phyloP scores from a whole-genome alignment of 2,113 vertebrate genomes.

The Dicentrarchus labrax region DNA sequence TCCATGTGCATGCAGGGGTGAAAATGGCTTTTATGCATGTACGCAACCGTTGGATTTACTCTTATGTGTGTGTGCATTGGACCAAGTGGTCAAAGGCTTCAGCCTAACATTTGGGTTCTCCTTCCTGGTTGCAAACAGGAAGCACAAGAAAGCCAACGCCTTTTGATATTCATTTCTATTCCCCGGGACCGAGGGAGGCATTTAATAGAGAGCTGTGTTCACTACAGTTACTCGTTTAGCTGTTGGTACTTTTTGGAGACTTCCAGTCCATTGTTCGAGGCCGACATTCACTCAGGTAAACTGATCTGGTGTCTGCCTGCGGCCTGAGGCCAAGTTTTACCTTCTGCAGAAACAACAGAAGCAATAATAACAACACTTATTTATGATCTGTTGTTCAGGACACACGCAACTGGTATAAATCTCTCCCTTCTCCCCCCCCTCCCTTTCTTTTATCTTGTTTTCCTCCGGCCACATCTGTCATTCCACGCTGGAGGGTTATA shows the following conservation, averaged over 20 bases:
- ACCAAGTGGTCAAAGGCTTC: neutral
- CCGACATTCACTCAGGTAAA: conserved; percentile 47
- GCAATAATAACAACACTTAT: conserved; percentile 52
- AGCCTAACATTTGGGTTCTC: conserved; percentile 28
- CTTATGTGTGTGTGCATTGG: neutral
- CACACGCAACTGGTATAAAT: conserved; percentile 52
- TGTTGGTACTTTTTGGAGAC: neutral
- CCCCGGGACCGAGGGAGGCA: conserved; percentile 19
- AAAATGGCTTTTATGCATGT: conserved; percentile 22
- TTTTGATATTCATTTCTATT: conserved; percentile 34
- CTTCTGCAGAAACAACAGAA: conserved; percentile 47
- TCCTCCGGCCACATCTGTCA: conserved; percentile 77
- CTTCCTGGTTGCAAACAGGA: conserved; percentile 22
- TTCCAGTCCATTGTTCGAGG: conserved; percentile 32
- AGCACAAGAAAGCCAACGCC: neutral
- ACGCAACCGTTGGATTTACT: neutral
- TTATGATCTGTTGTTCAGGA: conserved; percentile 65
- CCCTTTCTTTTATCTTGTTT: conserved; percentile 69
- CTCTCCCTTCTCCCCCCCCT: conserved; percentile 22
- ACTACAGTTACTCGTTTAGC: conserved; percentile 11
- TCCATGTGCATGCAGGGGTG: neutral
- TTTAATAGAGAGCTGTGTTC: conserved; percentile 43
- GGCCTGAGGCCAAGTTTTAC: conserved; percentile 41
- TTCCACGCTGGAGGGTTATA: conserved; percentile 75
- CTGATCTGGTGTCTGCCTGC: conserved; percentile 38